A percentile compares a stretch with the other conserved stretches of the same genome.
These are phyloP conservation scores for Polyodon spathula DNA, from an alignment of 2,113 vertebrate species.

Conservation along the genomic window DNA sequence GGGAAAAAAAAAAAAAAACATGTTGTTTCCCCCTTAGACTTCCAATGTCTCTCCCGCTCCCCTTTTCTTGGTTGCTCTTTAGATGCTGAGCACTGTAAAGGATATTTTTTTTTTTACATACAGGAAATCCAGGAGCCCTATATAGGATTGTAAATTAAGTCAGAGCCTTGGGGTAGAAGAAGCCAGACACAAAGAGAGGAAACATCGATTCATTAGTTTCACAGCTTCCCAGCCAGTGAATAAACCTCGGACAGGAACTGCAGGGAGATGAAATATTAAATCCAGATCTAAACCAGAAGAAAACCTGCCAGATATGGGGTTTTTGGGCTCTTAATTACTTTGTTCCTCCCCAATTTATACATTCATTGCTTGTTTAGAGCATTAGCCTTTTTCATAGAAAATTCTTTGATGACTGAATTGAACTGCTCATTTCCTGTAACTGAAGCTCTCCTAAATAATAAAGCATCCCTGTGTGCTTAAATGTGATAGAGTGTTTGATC, in stretches of 20 bases:
- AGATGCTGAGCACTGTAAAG: too few relatives aligned
- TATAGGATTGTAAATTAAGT: neutral
- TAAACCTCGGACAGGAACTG: neutral
- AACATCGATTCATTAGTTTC: neutral
- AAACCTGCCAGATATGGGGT: neutral
- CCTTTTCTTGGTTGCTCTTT: too few relatives aligned
- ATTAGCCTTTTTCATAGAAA: too few relatives aligned
- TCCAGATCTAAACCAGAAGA: neutral
- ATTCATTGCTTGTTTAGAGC: too few relatives aligned
- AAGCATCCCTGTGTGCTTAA: neutral
- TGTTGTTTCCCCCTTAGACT: too few relatives aligned
- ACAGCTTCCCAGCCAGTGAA: neutral
- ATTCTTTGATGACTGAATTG: too few relatives aligned
- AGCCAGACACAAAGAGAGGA: constrained; percentile 7
- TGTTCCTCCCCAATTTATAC: too few relatives aligned
- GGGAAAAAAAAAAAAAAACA: too few relatives aligned
- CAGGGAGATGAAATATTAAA: neutral
- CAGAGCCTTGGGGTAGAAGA: neutral
- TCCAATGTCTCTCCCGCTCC: too few relatives aligned
- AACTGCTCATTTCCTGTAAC: too few relatives aligned
- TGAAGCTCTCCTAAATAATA: too few relatives aligned
- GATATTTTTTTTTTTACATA: too few relatives aligned
- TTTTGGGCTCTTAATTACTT: neutral
- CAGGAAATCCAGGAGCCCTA: constrained; percentile 8
- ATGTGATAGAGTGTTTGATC: neutral